Percentiles rank a stretch among this genome's conserved stretches.
Evolutionary conservation across 2,888 invertebrate genomes (phyloP).

Genomic region (Tortrix viridana): DNA sequence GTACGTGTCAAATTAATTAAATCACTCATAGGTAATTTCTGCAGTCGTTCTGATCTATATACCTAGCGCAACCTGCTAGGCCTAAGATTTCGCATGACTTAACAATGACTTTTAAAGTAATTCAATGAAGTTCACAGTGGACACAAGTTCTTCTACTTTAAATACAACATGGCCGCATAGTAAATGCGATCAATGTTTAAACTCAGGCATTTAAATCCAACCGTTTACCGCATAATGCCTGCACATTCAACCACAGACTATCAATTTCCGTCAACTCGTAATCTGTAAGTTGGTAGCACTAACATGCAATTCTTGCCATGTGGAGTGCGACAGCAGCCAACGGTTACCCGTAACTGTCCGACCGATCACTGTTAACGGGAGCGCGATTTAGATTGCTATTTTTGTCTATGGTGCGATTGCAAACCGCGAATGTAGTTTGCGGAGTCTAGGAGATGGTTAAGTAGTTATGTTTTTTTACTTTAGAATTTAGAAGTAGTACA

Average conservation of each 20-base stretch:
- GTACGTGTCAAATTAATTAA: too few relatives aligned
- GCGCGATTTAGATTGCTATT: slow-evolving; percentile 34
- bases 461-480: background rate
- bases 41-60: too few relatives aligned
- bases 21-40: too few relatives aligned
- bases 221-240: slow-evolving; percentile 5
- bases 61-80: too few relatives aligned
- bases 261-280: slow-evolving; percentile 25
- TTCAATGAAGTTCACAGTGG: too few relatives aligned
- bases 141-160: too few relatives aligned
- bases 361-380: slow-evolving; percentile 36
- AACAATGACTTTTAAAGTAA: too few relatives aligned
- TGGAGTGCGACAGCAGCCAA: slow-evolving; percentile 35
- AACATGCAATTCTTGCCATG: slow-evolving; percentile 35
- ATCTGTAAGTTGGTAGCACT: slow-evolving; percentile 27
- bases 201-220: background rate
- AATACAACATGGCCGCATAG: too few relatives aligned
- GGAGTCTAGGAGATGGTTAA: background rate
- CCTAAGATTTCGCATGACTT: too few relatives aligned
- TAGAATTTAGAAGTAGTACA: too few relatives aligned
- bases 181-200: background rate
- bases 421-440: background rate
- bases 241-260: slow-evolving; percentile 22
- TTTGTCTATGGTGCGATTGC: slow-evolving; percentile 20
- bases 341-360: slow-evolving; percentile 31